Conservation (phyloP, 2,797 vertebrate species). For the Eulemur mongoz region DNA sequence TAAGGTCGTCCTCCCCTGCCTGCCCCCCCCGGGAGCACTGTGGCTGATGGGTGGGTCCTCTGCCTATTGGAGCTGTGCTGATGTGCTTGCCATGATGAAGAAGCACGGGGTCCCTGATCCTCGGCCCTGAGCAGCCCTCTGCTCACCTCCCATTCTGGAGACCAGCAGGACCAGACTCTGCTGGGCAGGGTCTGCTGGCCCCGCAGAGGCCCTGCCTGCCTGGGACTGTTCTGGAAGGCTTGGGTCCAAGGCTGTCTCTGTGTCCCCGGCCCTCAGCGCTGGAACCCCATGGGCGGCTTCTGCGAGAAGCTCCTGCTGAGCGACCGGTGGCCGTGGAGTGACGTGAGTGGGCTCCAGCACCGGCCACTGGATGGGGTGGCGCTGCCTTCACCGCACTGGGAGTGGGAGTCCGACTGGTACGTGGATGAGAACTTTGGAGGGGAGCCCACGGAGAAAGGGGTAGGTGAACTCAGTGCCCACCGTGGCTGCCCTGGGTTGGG, state of each 20-base stretch:
- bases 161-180: no score
- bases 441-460: slow-evolving; percentile 96
- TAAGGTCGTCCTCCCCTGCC: rapidly evolving
- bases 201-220: not conserved
- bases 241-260: not conserved
- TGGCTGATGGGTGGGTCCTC: not conserved
- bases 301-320: slow-evolving; percentile 95
- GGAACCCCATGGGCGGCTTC: slow-evolving; percentile 98
- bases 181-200: not conserved
- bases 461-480: slow-evolving; percentile 83
- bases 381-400: slow-evolving; percentile 94
- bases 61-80: not conserved
- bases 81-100: not conserved
- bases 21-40: not conserved
- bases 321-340: slow-evolving; percentile 99
- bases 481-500: slow-evolving; percentile 15
- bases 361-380: slow-evolving; percentile 90
- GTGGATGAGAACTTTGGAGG: slow-evolving; percentile 97
- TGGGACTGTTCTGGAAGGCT: not conserved
- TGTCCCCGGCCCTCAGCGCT: slow-evolving; percentile 87
- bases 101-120: not conserved
- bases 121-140: not conserved
- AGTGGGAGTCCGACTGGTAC: slow-evolving; percentile 98
- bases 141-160: not conserved
- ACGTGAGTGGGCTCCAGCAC: slow-evolving; percentile 93